Base-by-base conservation (phyloP, 2,113 vertebrate genomes). In the Eleginops maclovinus region DNA sequence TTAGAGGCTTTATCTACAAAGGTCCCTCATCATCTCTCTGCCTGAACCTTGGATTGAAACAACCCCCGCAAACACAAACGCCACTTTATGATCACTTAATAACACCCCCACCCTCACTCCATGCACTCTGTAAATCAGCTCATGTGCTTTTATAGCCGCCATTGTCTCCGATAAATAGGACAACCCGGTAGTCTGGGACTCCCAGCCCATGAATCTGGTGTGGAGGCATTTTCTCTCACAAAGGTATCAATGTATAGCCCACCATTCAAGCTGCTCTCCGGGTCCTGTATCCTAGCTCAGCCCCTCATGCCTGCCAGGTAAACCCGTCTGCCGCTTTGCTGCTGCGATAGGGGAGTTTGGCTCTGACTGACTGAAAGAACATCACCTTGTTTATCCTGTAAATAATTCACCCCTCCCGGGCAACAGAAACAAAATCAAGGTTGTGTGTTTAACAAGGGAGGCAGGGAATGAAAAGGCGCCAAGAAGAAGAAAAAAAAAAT, bases 321-420 rank as follows among this genome's bases (percentile, higher is more conserved):
- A 89, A 87, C 81, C 81, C 64, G 62, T 85, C 87, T 90, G 88
- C 87, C 81, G 87, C 85, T 83, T 74, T 89, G 77, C 71, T 78
- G 74, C 83, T 63, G 81, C 65, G 74, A 77, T 84, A 75, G 81
- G 86, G 86, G 82, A 75, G 66, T 87, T 84, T 83, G 87, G 81
- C 86, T 92, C 74, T 53, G 82, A 80, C 88, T 83, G 85, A 84
- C 90, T 91, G 84, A 90, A 89, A 88, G 88, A 89, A 84, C 91
- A 92, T 88, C 89, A 77, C 83, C 88, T 92, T 93, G 93, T 94
- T 94, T 93, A 92, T 92, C 88, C 86, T 91, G 91, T 93, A 93
- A 93, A 94, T 93, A 92, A 93, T 91, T 92, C 87, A 89, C 86
- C 86, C 85, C 88, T 84, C 81, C 79, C 60, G 71, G 86, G 89